Conservation (phyloP, 2,888 invertebrate species). For the Rhyacophila evoluta region DNA sequence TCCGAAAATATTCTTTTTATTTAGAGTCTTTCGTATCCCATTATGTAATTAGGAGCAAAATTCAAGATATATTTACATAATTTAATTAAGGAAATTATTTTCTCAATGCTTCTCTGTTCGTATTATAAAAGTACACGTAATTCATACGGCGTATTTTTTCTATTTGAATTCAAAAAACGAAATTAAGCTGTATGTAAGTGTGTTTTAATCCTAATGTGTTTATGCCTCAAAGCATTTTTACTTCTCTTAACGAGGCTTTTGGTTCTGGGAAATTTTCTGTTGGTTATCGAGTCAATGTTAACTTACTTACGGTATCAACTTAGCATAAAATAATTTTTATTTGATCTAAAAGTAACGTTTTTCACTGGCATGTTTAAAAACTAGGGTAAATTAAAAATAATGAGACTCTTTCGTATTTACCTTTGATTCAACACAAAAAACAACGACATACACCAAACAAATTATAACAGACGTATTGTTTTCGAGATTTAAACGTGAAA, state of each 20-base stretch:
- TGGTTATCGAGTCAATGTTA: neutral
- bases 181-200: slow-evolving; percentile 44
- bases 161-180: slow-evolving; percentile 35
- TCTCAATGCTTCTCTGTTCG: neutral
- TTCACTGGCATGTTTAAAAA: no score
- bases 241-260: slow-evolving; percentile 45
- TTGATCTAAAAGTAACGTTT: neutral
- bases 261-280: slow-evolving; percentile 37
- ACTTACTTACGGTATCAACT: neutral
- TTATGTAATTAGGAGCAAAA: no score
- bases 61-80: no score
- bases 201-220: slow-evolving; percentile 48
- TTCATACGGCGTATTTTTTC: slow-evolving; percentile 29
- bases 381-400: no score
- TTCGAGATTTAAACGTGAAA: no score
- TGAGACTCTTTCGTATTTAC: no score
- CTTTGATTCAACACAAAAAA: no score
- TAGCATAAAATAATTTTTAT: neutral
- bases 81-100: no score
- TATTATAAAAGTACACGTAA: neutral
- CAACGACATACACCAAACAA: no score
- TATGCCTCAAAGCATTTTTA: slow-evolving; percentile 41
- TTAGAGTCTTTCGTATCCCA: no score
- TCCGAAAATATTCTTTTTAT: no score
- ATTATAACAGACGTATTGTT: no score